A percentile compares a stretch with the other conserved stretches of the same genome.
These are phyloP conservation scores for Coreoperca whiteheadi DNA, from an alignment of 2,113 vertebrate species.

Conservation along the genomic window DNA sequence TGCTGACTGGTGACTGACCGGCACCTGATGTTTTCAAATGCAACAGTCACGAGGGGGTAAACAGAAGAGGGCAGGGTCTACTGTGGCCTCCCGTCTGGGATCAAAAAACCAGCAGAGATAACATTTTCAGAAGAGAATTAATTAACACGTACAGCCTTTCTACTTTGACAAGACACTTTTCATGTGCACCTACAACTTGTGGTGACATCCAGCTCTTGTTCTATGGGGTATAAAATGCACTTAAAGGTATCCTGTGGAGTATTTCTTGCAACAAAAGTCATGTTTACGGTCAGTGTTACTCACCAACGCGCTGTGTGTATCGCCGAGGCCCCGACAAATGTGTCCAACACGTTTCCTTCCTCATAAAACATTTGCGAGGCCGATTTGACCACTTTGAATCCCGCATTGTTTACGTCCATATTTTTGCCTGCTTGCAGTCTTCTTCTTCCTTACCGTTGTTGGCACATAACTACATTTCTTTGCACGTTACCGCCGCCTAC, in stretches of 20 bases:
- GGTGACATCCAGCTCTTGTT: neutral
- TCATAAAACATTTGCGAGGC: neutral
- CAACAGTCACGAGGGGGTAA: neutral
- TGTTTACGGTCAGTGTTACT: neutral
- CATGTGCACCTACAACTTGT: neutral
- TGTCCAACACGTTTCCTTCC: too few species aligned
- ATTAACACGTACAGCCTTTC: too few species aligned
- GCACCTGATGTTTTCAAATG: constrained; percentile 29
- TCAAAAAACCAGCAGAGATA: constrained; percentile 1
- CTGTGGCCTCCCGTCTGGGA: neutral
- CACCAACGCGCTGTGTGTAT: neutral
- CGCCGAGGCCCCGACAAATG: neutral
- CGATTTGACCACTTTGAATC: neutral
- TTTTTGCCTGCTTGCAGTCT: neutral
- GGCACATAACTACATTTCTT: neutral
- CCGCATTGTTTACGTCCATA: too few species aligned
- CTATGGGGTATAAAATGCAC: neutral
- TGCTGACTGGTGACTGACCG: neutral
- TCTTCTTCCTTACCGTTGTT: neutral
- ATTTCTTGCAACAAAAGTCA: neutral
- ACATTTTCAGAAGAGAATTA: neutral
- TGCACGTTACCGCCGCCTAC: neutral
- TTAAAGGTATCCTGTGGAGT: neutral
- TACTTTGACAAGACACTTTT: too few species aligned
- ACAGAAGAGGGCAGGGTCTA: neutral